Evolutionary conservation across 2,888 invertebrate species (phyloP).

Genomic region (Pachydiplax longipennis): DNA sequence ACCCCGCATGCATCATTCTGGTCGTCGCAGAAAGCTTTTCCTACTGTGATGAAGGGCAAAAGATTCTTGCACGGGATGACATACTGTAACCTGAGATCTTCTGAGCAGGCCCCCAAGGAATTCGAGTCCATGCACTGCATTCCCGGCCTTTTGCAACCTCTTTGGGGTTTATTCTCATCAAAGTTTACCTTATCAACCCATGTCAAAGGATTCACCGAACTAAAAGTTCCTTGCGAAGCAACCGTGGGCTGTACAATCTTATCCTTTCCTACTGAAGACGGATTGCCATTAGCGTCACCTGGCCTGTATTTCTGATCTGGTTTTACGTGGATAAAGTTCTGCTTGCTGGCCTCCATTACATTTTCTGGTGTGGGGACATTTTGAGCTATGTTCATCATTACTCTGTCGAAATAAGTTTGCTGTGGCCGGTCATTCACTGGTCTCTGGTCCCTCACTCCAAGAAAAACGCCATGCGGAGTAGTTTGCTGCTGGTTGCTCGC

Average conservation of each 20-base stretch:
- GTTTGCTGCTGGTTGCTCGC: not conserved
- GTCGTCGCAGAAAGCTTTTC: not conserved
- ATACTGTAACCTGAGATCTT: not conserved
- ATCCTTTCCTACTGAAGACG: not conserved
- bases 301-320: not conserved
- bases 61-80: conserved; percentile 6
- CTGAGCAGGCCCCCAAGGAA: not conserved
- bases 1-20: conserved; percentile 16
- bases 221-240: not conserved
- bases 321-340: not conserved
- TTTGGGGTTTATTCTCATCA: not conserved
- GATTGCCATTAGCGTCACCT: not conserved
- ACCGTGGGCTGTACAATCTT: not conserved
- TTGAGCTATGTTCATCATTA: not conserved
- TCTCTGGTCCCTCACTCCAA: not conserved
- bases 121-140: conserved; percentile 21
- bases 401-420: not conserved
- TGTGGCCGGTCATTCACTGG: not conserved
- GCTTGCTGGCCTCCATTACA: not conserved
- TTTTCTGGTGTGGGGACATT: not conserved
- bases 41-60: not conserved
- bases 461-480: not conserved
- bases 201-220: not conserved
- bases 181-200: not conserved
- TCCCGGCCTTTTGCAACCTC: not conserved